Evolutionary conservation across 1,140 invertebrate species (phyloP).

Genomic region (Drosophila tristis): DNA sequence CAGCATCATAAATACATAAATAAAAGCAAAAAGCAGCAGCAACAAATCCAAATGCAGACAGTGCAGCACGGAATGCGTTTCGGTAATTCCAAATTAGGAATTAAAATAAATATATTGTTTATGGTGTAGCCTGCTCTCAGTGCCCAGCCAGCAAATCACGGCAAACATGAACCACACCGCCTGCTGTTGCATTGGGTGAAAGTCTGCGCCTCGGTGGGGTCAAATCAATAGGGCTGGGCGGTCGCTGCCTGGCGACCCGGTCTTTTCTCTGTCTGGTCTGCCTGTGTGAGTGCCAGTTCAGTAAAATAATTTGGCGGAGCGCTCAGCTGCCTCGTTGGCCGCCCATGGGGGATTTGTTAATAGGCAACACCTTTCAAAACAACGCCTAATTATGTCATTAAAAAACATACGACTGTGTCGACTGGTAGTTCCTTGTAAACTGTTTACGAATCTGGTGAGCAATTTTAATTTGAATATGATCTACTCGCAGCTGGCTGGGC

Average conservation of each 20-base stretch:
- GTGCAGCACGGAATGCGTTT: constrained; percentile 70
- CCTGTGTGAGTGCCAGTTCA: constrained; percentile 30
- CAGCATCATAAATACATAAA: constrained; percentile 9
- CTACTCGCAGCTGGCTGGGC: too few species aligned
- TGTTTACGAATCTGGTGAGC: constrained; percentile 15
- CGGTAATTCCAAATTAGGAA: constrained; percentile 63
- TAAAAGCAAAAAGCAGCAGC: background rate
- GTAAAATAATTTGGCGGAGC: background rate
- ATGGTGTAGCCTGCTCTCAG: constrained; percentile 11
- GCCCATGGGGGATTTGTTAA: constrained; percentile 1
- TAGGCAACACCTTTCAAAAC: constrained; percentile 57
- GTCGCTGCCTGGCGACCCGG: constrained; percentile 43
- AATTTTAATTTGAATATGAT: constrained; percentile 4
- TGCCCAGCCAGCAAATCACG: constrained; percentile 36
- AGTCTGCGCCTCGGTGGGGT: constrained; percentile 50
- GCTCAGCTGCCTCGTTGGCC: background rate
- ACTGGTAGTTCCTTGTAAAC: constrained; percentile 3
- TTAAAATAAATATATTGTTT: constrained; percentile 61
- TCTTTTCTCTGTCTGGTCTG: background rate
- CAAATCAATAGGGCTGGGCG: constrained; percentile 72
- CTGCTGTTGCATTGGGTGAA: constrained; percentile 56
- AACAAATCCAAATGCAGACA: constrained; percentile 31
- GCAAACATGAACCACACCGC: constrained; percentile 8
- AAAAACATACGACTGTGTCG: constrained; percentile 40
- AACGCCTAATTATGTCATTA: constrained; percentile 75